Percentiles rank a stretch among this genome's conserved stretches.
Evolutionary conservation across 1,140 invertebrate species (phyloP).

Genomic region (Zaprionus camerounensis): DNA sequence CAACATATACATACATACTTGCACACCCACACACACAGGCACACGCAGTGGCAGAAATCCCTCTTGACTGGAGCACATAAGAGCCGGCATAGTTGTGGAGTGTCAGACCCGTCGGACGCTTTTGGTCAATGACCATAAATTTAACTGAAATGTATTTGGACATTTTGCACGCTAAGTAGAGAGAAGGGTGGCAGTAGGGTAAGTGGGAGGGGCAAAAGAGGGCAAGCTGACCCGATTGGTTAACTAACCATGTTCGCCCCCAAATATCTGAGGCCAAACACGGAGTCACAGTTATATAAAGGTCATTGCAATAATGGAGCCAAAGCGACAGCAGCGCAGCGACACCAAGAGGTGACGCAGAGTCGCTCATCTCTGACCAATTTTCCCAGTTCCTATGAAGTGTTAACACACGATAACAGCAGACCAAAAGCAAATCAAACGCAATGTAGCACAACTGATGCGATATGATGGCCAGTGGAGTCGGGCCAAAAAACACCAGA

Average conservation of each 20-base stretch:
- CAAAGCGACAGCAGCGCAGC: conserved; percentile 30
- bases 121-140: conserved; percentile 77
- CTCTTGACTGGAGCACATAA: conserved; percentile 21
- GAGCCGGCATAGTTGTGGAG: conserved; percentile 31
- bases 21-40: conserved; percentile 25
- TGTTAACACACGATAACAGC: conserved; percentile 79
- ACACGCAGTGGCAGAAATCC: conserved; percentile 20
- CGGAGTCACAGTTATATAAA: conserved; percentile 55
- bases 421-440: conserved; percentile 66
- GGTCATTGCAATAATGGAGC: conserved; percentile 77
- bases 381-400: conserved; percentile 72
- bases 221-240: conserved; percentile 10
- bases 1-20: conserved; percentile 44
- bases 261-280: conserved; percentile 34
- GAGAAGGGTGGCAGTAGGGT: conserved; percentile 3
- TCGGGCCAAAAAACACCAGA: background rate
- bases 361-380: conserved; percentile 12
- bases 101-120: conserved; percentile 28
- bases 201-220: conserved; percentile 4
- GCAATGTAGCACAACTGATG: conserved; percentile 78
- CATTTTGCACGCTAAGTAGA: conserved; percentile 76
- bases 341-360: conserved; percentile 24
- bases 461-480: conserved; percentile 32
- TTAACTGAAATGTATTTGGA: conserved; percentile 82
- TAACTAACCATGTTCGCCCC: conserved; percentile 68